phyloP scores from a whole-genome alignment of 2,797 vertebrate species.

The Ctenochaetus hawaiiensis region DNA sequence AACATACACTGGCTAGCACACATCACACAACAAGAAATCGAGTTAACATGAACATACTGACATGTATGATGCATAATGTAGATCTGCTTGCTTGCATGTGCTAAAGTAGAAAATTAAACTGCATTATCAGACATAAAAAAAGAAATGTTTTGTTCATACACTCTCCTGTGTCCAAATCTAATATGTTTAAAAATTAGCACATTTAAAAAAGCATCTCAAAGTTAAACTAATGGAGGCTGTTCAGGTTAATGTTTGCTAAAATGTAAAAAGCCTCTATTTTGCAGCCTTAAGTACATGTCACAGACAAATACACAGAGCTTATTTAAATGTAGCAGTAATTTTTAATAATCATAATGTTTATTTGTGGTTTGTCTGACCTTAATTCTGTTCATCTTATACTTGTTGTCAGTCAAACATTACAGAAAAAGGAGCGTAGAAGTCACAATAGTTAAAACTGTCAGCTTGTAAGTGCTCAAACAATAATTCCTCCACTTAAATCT shows the following conservation, averaged over 20 bases:
- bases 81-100: constrained; percentile 88
- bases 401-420: constrained; percentile 23
- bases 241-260: background rate
- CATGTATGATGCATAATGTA: constrained; percentile 75
- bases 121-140: constrained; percentile 1
- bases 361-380: constrained; percentile 12
- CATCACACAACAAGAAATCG: constrained; percentile 20
- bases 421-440: constrained; percentile 12
- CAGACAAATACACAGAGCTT: background rate
- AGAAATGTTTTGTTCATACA: background rate
- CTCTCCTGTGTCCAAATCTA: background rate
- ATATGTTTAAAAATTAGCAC: background rate
- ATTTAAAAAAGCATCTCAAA: background rate
- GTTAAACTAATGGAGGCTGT: background rate
- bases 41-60: constrained; percentile 34
- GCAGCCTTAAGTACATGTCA: background rate
- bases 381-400: constrained; percentile 27
- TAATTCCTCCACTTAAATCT: background rate
- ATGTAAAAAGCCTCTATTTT: constrained; percentile 1
- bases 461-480: constrained; percentile 13
- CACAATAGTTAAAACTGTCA: background rate
- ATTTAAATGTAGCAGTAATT: background rate
- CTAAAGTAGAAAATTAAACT: constrained; percentile 55
- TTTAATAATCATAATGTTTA: background rate
- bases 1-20: constrained; percentile 23